Conservation (phyloP, 2,113 vertebrate genomes). For the Bos taurus region DNA sequence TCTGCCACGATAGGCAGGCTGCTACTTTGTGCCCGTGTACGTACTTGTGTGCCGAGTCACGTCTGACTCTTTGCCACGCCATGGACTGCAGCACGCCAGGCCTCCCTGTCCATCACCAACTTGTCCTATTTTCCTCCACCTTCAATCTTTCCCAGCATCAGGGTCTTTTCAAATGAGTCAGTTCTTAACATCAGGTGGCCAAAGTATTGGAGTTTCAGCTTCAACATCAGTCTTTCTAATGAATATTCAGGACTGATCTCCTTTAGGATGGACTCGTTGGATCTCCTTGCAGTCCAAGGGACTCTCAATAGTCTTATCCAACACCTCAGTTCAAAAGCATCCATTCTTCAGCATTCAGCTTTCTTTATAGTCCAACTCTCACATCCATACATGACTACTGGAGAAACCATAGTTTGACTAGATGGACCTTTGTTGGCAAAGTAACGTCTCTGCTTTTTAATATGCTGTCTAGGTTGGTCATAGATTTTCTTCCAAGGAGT, state of each 20-base stretch:
- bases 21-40: not conserved
- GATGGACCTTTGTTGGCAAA: too few relatives aligned
- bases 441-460: too few relatives aligned
- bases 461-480: too few relatives aligned
- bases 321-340: too few relatives aligned
- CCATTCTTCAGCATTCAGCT: too few relatives aligned
- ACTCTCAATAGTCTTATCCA: too few relatives aligned
- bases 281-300: not conserved
- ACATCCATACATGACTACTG: too few relatives aligned
- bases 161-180: not conserved
- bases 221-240: not conserved
- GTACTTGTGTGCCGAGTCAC: rapidly evolving
- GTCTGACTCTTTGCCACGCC: not conserved
- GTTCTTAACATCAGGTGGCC: not conserved
- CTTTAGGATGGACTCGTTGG: not conserved
- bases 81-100: not conserved
- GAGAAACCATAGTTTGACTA: too few relatives aligned
- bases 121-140: not conserved
- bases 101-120: not conserved
- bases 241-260: not conserved
- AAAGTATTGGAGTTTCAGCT: not conserved
- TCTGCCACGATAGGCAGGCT: not conserved
- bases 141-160: not conserved
- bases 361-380: too few relatives aligned
- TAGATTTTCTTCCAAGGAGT: too few relatives aligned